Evolutionary conservation across 2,888 invertebrate genomes (phyloP), one percentile per base, ranked within the genome.

Genomic region (Acleris sparsana): DNA sequence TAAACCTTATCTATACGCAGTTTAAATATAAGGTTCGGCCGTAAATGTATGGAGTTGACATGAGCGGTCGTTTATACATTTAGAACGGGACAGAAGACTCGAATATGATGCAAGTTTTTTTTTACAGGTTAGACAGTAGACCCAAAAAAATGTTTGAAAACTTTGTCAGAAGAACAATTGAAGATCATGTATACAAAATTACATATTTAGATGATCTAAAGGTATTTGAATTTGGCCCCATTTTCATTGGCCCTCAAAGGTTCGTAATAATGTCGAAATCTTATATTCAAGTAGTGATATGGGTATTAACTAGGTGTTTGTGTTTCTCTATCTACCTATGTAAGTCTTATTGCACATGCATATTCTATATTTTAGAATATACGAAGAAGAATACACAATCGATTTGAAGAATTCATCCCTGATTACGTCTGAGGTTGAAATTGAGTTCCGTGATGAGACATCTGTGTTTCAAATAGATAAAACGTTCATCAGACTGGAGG

Each of bases 361-460:
- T 39, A 13, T 33, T 39, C 13, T 39, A 39, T 39, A 39, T 18
- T 51, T 18, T 70, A 94, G 93, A 74, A 79, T 87, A 61, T 93
- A 93, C 70, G 86, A 91, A 77, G 90, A 92, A 71, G 81, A 85
- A 55, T 87, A 91, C 51, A 82, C 83, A 11, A 91, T 95, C 4
- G 86, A 91, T 67, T 82, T 95, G 44, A 88, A 85, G 71, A 95
- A 95, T 78, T 82, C 89, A 46, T 94, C 94, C 0, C 78, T 88
- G 1, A 86, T 94, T 62, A 81, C 86, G 2, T 93, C 93, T 17
- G 84, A 93, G 60, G 82, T 94, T 52, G 78, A 76, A 9, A 88
- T 94, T 33, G 87, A 86, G 64, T 88, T 94, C 70, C 72, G 85
- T 52, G 85, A 88, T 65, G 85, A 88, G 1, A 88, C 85, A 2